phyloP scores from a whole-genome alignment of 1,140 invertebrate species.

The Parasteatoda tepidariorum region DNA sequence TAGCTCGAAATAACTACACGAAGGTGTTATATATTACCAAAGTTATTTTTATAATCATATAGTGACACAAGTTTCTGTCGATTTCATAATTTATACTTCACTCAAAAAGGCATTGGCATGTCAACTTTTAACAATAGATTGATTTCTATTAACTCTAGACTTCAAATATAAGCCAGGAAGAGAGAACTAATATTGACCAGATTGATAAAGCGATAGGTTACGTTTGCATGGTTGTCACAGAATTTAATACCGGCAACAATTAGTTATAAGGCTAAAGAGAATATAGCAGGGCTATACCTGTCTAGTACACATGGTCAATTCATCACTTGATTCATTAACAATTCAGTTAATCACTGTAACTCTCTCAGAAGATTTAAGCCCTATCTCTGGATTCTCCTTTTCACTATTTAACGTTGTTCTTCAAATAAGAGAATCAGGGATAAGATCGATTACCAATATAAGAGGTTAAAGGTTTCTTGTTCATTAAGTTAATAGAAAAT shows the following conservation, averaged over 20 bases:
- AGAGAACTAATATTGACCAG: slow-evolving; percentile 1
- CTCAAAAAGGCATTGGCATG: too few species aligned
- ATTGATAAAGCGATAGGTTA: slow-evolving; percentile 46
- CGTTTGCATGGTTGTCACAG: slow-evolving; percentile 22
- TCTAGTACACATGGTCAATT: slow-evolving; percentile 42
- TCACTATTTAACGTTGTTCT: slow-evolving; percentile 33
- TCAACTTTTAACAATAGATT: too few species aligned
- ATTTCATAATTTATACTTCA: too few species aligned
- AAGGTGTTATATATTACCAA: too few species aligned
- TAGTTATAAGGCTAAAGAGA: slow-evolving; percentile 35
- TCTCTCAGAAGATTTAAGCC: slow-evolving; percentile 33
- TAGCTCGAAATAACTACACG: too few species aligned
- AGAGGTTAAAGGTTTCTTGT: slow-evolving; percentile 4
- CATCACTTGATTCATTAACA: slow-evolving; percentile 55
- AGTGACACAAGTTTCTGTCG: too few species aligned
- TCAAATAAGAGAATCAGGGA: slow-evolving; percentile 3
- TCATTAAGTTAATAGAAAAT: slow-evolving; percentile 10
- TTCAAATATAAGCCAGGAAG: slow-evolving; percentile 29
- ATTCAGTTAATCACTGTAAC: slow-evolving; percentile 51
- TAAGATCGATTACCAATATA: slow-evolving; percentile 14
- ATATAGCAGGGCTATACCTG: slow-evolving; percentile 18
- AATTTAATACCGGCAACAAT: slow-evolving; percentile 51
- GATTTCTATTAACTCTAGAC: too few species aligned
- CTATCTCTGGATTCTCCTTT: slow-evolving; percentile 35
- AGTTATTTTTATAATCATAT: too few species aligned